Evolutionary conservation across 2,888 invertebrate genomes (phyloP).

Genomic region (Dione juno): DNA sequence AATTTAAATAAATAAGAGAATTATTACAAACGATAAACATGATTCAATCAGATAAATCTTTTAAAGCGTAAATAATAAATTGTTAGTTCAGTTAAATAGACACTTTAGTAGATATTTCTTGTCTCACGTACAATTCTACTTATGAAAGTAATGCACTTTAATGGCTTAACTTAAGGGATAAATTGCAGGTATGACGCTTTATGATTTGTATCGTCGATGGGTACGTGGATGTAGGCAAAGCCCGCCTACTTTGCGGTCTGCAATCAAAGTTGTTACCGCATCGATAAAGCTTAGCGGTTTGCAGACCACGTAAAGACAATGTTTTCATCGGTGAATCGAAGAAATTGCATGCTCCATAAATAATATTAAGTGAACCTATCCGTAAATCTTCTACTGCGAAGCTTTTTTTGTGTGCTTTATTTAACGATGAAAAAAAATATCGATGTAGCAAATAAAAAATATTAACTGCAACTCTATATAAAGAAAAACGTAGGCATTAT

Average conservation of each 20-base stretch:
- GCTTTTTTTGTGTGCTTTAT: constrained; percentile 29
- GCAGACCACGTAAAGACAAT: constrained; percentile 51
- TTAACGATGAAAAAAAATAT: constrained; percentile 28
- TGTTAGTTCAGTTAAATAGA: constrained; percentile 67
- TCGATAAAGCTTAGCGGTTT: constrained; percentile 54
- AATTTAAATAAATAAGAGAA: too few species aligned
- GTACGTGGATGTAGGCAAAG: constrained; percentile 47
- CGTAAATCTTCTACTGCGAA: constrained; percentile 16
- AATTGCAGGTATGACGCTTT: constrained; percentile 47
- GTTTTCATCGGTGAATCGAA: constrained; percentile 45
- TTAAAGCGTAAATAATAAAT: constrained; percentile 69
- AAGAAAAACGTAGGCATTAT: constrained; percentile 24
- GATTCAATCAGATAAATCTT: neutral
- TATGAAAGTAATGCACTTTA: constrained; percentile 53
- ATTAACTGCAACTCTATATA: constrained; percentile 14
- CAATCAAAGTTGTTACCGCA: constrained; percentile 53
- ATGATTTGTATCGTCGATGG: constrained; percentile 50
- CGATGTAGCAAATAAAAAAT: constrained; percentile 27
- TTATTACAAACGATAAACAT: neutral
- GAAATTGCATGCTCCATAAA: constrained; percentile 33
- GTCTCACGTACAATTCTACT: constrained; percentile 48
- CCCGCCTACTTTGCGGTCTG: constrained; percentile 51
- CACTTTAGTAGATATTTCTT: constrained; percentile 58
- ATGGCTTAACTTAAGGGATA: constrained; percentile 49
- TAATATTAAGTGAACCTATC: constrained; percentile 28